A percentile compares a stretch with the other conserved stretches of the same genome.
Conservation (phyloP, 2,888 invertebrate species). For the Cheiracanthium punctorium region DNA sequence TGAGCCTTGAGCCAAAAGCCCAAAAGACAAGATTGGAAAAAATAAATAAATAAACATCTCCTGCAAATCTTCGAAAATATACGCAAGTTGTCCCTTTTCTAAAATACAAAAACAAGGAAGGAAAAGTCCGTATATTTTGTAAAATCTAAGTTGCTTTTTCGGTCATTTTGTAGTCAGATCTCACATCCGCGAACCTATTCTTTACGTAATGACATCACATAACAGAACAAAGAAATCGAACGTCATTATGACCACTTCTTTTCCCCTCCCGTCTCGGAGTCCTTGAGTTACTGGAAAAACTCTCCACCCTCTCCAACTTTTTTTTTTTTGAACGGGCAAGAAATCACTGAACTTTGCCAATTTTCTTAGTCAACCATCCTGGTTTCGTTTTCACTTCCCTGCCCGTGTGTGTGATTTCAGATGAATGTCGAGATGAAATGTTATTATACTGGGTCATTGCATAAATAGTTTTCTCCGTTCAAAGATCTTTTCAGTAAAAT, state of each 20-base stretch:
- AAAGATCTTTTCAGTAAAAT: no score
- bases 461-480: no score
- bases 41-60: background rate
- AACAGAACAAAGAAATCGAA: slow-evolving; percentile 50
- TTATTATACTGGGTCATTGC: no score
- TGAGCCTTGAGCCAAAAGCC: no score
- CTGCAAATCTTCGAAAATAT: background rate
- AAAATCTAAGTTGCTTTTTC: slow-evolving; percentile 16
- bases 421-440: no score
- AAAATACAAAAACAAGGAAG: slow-evolving; percentile 52
- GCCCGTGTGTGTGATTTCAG: no score
- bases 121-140: slow-evolving; percentile 28
- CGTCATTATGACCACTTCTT: background rate
- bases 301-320: background rate
- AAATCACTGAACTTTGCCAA: slow-evolving; percentile 54
- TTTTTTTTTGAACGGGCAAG: slow-evolving; percentile 10
- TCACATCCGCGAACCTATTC: slow-evolving; percentile 10
- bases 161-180: slow-evolving; percentile 33
- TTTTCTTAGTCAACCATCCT: no score
- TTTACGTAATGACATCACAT: slow-evolving; percentile 36
- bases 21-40: no score
- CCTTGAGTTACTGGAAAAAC: background rate
- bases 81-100: slow-evolving; percentile 27
- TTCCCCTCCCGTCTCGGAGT: background rate
- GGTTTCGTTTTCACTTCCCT: no score